Conservation (phyloP, 2,797 vertebrate species). For the Melopsittacus undulatus region DNA sequence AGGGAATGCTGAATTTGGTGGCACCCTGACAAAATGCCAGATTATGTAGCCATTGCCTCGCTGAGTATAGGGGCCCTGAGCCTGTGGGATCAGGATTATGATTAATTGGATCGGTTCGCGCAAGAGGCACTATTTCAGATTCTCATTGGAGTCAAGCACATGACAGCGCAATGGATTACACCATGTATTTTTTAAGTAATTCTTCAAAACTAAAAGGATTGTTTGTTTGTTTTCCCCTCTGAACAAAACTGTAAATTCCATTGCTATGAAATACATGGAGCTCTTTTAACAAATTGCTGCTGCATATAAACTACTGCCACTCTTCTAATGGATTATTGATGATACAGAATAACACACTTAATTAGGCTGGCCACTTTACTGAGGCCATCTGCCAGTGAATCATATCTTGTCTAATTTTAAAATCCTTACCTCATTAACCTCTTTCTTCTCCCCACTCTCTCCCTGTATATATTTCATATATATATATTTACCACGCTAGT, state of each 20-base stretch:
- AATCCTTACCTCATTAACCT: constrained; percentile 15
- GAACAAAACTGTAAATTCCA: constrained; percentile 15
- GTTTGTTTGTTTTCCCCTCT: constrained; percentile 6
- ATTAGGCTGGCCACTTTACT: constrained; percentile 30
- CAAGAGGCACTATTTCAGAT: constrained; percentile 6
- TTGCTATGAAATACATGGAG: not conserved
- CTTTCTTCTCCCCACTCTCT: not conserved
- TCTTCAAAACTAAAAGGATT: not conserved
- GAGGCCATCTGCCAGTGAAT: constrained; percentile 15
- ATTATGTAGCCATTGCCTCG: not conserved
- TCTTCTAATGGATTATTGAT: constrained; percentile 37
- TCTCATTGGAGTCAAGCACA: not conserved
- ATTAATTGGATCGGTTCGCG: not conserved
- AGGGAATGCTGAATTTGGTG: constrained; percentile 56
- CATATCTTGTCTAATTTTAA: not conserved
- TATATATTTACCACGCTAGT: not conserved
- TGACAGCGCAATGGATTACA: not conserved
- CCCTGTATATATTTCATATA: not conserved
- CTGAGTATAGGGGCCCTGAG: not conserved
- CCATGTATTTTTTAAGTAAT: not conserved
- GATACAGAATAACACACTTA: not conserved
- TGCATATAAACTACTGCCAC: not conserved
- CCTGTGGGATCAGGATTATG: not conserved
- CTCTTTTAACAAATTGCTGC: not conserved
- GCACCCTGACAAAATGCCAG: constrained; percentile 26